These are phyloP conservation scores for Imbricaverruca yamaguchii DNA, from an alignment of 2,888 invertebrate genomes.

Conservation along the genomic window DNA sequence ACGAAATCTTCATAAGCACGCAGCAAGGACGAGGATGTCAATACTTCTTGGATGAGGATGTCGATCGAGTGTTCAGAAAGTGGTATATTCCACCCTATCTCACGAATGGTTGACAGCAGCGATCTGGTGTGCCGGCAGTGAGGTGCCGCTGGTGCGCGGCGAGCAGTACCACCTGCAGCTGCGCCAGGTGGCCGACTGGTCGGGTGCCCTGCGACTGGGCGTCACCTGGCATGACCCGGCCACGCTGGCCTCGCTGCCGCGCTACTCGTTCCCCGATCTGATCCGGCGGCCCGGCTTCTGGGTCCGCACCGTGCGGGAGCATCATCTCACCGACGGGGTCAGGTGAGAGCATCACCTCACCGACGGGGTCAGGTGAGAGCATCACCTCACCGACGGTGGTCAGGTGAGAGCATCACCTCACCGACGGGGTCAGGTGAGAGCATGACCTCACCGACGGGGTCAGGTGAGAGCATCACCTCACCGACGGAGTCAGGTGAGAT, in stretches of 20 bases:
- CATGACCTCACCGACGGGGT: constrained; percentile 67
- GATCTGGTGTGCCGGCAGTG: constrained; percentile 29
- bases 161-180: constrained; percentile 35
- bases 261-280: constrained; percentile 66
- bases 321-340: constrained; percentile 39
- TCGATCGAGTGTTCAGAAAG: too few species aligned
- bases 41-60: too few species aligned
- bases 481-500: too few species aligned
- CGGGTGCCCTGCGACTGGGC: constrained; percentile 29
- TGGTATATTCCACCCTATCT: too few species aligned
- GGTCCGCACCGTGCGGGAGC: constrained; percentile 29
- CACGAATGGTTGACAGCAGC: too few species aligned
- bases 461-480: constrained; percentile 75
- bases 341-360: constrained; percentile 71
- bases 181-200: constrained; percentile 24
- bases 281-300: constrained; percentile 61
- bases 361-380: constrained; percentile 64
- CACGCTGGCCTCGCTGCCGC: constrained; percentile 71
- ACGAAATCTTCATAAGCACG: too few species aligned
- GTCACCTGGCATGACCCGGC: constrained; percentile 51
- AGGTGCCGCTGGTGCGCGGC: constrained; percentile 23
- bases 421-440: constrained; percentile 59
- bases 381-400: too few species aligned
- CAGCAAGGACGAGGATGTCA: too few species aligned
- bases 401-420: too few species aligned